Conservation (phyloP, 2,797 vertebrate genomes). For the Urophycis tenuis region DNA sequence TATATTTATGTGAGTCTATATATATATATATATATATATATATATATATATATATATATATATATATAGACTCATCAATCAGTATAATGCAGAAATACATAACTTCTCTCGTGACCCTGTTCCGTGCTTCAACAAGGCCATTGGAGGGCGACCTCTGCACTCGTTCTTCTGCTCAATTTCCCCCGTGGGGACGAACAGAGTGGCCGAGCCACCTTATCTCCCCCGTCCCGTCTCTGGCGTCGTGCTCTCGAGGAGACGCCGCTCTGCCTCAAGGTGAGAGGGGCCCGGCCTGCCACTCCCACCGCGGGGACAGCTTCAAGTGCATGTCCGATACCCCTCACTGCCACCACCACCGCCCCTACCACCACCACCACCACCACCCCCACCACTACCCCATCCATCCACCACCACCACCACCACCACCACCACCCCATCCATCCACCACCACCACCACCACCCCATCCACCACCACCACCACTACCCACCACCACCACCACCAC, state of each 20-base stretch:
- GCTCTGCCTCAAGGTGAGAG: not conserved
- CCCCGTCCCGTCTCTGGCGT: not conserved
- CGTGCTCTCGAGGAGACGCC: not conserved
- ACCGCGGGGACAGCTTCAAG: no score
- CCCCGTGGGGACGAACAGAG: not conserved
- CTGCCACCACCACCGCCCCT: no score
- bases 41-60: slow-evolving; percentile 1
- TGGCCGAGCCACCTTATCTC: not conserved
- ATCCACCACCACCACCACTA: no score
- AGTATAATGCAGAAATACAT: not conserved
- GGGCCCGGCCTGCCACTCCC: not conserved
- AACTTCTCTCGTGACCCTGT: not conserved
- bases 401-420: no score
- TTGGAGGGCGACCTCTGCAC: not conserved
- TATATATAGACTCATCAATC: not conserved
- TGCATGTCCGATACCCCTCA: no score
- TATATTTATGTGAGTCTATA: no score
- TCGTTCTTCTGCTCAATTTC: no score
- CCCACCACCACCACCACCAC: no score
- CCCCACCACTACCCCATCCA: no score
- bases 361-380: no score
- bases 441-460: no score
- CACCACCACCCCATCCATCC: no score
- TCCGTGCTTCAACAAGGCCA: not conserved
- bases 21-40: not conserved